Conservation (phyloP, 2,888 invertebrate species). For the Meganola albula region DNA sequence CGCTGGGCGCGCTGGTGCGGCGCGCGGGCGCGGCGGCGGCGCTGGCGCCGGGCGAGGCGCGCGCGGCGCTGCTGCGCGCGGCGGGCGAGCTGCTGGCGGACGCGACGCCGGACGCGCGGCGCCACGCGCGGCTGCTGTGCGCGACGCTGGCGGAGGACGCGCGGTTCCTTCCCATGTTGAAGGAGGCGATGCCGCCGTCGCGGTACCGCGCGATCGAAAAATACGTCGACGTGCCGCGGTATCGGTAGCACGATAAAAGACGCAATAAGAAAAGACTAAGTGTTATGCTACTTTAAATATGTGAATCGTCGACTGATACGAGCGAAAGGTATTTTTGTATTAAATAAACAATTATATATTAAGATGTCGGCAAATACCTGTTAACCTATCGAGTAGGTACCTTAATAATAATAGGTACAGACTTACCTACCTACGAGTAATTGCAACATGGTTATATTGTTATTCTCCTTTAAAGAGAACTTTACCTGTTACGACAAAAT, state of each 20-base stretch:
- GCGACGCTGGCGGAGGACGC: slow-evolving; percentile 83
- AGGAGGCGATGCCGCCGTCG: slow-evolving; percentile 87
- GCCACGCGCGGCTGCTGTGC: slow-evolving; percentile 88
- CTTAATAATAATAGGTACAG: no score
- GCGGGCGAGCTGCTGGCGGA: slow-evolving; percentile 91
- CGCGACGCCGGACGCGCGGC: slow-evolving; percentile 90
- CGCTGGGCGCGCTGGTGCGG: slow-evolving; percentile 84
- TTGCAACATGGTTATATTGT: slow-evolving; percentile 41
- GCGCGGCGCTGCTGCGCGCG: slow-evolving; percentile 87
- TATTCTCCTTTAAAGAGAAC: slow-evolving; percentile 55
- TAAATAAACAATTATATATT: slow-evolving; percentile 18
- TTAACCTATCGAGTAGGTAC: no score
- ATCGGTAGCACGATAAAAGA: slow-evolving; percentile 37
- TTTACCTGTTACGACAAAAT: slow-evolving; percentile 27
- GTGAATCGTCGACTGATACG: slow-evolving; percentile 47
- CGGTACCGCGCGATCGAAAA: slow-evolving; percentile 91
- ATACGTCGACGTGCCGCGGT: slow-evolving; percentile 79
- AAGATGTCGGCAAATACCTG: no score
- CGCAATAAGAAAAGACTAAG: slow-evolving; percentile 2
- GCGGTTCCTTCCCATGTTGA: slow-evolving; percentile 85
- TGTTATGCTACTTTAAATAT: slow-evolving; percentile 12
- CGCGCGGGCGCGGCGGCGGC: slow-evolving; percentile 85
- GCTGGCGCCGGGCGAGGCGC: slow-evolving; percentile 84
- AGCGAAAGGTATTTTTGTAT: slow-evolving; percentile 67
- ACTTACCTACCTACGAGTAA: no score